Base-by-base conservation (phyloP, 1,140 invertebrate species). In the Drosophila tani region DNA sequence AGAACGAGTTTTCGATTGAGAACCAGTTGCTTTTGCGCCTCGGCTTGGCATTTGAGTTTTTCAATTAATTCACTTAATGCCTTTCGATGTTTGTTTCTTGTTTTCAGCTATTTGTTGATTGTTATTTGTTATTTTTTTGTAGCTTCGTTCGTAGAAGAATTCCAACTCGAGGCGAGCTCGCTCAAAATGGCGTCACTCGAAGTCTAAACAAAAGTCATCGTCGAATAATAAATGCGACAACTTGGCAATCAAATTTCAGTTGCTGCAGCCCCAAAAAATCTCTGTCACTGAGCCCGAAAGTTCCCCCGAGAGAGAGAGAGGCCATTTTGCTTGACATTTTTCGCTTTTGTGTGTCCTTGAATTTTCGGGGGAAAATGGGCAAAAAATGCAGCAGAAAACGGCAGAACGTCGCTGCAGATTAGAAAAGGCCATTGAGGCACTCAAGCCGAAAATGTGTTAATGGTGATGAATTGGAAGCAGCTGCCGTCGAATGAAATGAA, bases 391-490 rank as follows among this genome's bases (percentile, higher is more conserved):
- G 50, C 45, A 41, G 9, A 46, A 63, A 53, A 43, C 27, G 29
- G 40, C 43, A 46, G 58, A 53, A 43, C 27, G 29, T 46, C 43
- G 56, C 53, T 17, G 35, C 15, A 62, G 76, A 71, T 84, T 84
- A 76, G 66, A 81, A 71, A 71, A 68, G 67, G 66, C 51, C 77
- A 68, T 51, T 60, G 81, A 81, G 83, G 77, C 84, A 88, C 43
- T 90, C 81, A 88, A 88, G 84, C 81, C 55, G 85, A 81, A 87
- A 87, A 84, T 90, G 84, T 88, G 81, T 84, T 87, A 88, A 87
- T 87, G 84, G 73, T 88, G 84, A 87, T 90, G 85, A 78, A 88
- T 84, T 55, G 58, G 69, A 84, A 78, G 45, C 84, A 87, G 84
- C 84, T 87, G 84, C 67, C 46, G 58, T 46, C 27, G 63, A 49